Percentiles rank a stretch among this genome's conserved stretches.
phyloP scores from a whole-genome alignment of 1,140 invertebrate genomes.

The Cardiocondyla obscurior region DNA sequence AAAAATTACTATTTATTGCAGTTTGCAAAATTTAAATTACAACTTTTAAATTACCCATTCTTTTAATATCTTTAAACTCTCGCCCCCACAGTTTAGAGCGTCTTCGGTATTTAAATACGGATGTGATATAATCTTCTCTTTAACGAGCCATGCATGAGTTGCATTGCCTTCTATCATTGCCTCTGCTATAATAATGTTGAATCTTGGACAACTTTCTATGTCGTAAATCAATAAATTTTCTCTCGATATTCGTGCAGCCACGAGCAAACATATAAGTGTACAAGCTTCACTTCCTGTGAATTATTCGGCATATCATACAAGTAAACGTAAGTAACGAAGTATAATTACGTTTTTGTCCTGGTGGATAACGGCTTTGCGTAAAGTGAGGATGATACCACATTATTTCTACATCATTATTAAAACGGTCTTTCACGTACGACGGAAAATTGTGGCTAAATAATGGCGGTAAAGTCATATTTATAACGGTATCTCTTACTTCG shows the following conservation, averaged over 20 bases:
- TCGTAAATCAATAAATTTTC: constrained; percentile 67
- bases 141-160: constrained; percentile 75
- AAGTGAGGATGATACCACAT: constrained; percentile 80
- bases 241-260: constrained; percentile 77
- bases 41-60: constrained; percentile 81
- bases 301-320: background rate
- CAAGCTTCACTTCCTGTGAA: constrained; percentile 79
- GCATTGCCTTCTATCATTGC: constrained; percentile 80
- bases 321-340: constrained; percentile 12
- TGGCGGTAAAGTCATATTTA: constrained; percentile 76
- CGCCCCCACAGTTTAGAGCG: constrained; percentile 76
- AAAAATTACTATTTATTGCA: too few relatives aligned
- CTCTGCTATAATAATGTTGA: constrained; percentile 77
- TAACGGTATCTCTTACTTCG: constrained; percentile 33
- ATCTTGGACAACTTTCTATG: constrained; percentile 67
- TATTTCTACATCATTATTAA: constrained; percentile 67
- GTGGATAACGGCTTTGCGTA: constrained; percentile 81
- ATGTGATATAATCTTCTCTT: constrained; percentile 75
- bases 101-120: constrained; percentile 79
- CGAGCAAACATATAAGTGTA: constrained; percentile 81
- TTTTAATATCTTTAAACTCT: constrained; percentile 73
- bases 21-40: background rate
- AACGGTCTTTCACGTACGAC: constrained; percentile 73
- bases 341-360: constrained; percentile 79
- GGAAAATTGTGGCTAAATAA: constrained; percentile 72